Evolutionary conservation across 64 coral and sea anemone genomes (phyloP), one percentile per base, ranked within the genome.

Genomic region (Acropora yongei): DNA sequence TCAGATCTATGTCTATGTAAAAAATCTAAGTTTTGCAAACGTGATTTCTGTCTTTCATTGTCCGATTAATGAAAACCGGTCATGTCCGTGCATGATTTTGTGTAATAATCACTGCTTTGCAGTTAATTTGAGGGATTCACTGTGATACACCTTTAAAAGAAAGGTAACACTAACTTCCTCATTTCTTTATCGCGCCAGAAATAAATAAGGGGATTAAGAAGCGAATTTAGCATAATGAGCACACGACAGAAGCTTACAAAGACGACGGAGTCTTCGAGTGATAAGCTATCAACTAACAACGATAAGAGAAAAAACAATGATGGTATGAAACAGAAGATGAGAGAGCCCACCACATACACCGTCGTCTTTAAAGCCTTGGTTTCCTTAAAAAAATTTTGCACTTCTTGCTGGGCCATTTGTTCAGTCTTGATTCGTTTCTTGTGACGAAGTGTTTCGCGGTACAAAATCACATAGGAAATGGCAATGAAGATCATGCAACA

Each of bases 171-270:
- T 5, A 41, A 3, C 18, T 39, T 41, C 18, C 71, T 74, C 71
- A 74, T 74, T 40, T 74, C 19, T 39, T 40, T 74, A 41, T 74
- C 19, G 39, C 71, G 71, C 71, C 71, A 74, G 71, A n/a, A 74
- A 39, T 74, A 74, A 39, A 74, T 74, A 5, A 74, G 71, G 4
- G 71, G 71, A 74, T 74, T 74, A 40, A 74, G n/a, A 74, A 74
- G 71, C 3, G 71, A 74, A 42, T 74, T 74, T 74, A 74, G 41
- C 19, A n/a, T 41, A 2, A 10, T 39, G 10, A 74, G 6, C 3
- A 39, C 41, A 39, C 71, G 71, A 74, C 5, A 3, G 3, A 3
- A 41, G 19, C 2, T 5, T 42, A 6, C 17, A 74, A 74, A 41
- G n/a, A 1, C 41, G 39, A 41, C 19, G 4, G n/a, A n/a, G 39